A percentile compares a stretch with the other conserved stretches of the same genome.
Conservation (phyloP, 92 coral and sea anemone species). For the Montipora capitata region DNA sequence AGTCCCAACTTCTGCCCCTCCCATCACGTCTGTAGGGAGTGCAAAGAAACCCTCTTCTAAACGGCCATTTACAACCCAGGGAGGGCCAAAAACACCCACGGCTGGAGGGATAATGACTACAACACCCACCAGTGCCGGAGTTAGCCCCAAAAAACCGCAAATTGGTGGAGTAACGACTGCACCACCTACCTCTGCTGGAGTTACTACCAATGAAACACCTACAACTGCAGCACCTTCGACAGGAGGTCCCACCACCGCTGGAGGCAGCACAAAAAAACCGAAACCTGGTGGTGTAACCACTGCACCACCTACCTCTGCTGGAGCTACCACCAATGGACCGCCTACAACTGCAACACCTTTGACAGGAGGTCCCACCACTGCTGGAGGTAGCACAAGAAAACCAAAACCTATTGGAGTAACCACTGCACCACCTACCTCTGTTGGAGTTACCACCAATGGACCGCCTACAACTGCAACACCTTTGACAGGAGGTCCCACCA, state of each 20-base stretch:
- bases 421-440: not conserved
- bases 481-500: not conserved
- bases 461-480: not conserved
- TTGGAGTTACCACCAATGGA: not conserved
- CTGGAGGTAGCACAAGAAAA: not conserved
- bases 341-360: not conserved
- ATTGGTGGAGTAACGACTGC: not conserved
- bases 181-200: not conserved
- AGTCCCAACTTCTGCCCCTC: not conserved
- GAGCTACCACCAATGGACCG: not conserved
- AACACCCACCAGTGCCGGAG: not conserved
- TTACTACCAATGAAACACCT: not conserved
- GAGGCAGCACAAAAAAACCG: not conserved
- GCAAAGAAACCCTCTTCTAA: not conserved
- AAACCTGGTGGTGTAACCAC: not conserved
- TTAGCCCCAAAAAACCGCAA: not conserved
- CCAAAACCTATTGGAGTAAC: not conserved
- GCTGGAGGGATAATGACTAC: not conserved
- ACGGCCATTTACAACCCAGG: not conserved
- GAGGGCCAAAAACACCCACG: not conserved
- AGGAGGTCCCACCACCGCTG: not conserved
- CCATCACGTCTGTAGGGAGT: not conserved
- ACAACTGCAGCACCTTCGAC: not conserved
- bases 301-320: not conserved
- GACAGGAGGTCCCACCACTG: conserved; percentile 10